Evolutionary conservation across 2,888 invertebrate species (phyloP), one percentile per base, ranked within the genome.

Genomic region (Germaria angustata): DNA sequence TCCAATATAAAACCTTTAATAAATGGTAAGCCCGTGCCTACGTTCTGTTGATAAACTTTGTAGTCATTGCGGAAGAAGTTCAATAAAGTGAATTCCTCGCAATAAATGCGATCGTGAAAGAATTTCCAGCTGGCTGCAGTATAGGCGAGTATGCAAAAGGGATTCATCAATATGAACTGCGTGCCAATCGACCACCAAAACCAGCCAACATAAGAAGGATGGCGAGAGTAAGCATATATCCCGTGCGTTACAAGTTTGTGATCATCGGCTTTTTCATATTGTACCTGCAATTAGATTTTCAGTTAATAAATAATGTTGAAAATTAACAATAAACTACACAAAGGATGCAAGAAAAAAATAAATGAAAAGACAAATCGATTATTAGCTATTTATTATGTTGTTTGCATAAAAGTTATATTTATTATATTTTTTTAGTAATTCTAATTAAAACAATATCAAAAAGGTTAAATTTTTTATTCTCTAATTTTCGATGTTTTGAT

Each of bases 161-260:
- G 99, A 92, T 99, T 99, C 79, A 96, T 92, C 0, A 99, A 92
- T 71, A 97, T 93, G 28, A 99, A 95, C 94, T 99, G 99, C 11
- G 99, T 99, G 49, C 99, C 99, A 78, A 99, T 94, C 15, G 98
- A 96, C 99, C 99, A 99, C 92, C 97, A 96, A 92, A 99, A 99
- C 99, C 99, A 99, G 11, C 99, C 99, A 2, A 98, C 97, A 91
- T 99, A 99, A 87, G 98, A 97, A 0, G 99, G 99, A 92, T 99
- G 99, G 49, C 99, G 92, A 87, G 94, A 96, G 79, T 94, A 90
- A 1, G 94, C 92, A 90, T 99, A 99, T 24, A 99, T 94, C 0
- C 99, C 99, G 86, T 94, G 93, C 0, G 98, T 98, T 20, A 99
- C 95, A 44, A 99, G 92, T 85, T 93, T 92, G 89, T 99, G 99